Evolutionary conservation across 2,797 vertebrate species (phyloP), one percentile per base, ranked within the genome.

Genomic region (Rhynchonycteris naso): DNA sequence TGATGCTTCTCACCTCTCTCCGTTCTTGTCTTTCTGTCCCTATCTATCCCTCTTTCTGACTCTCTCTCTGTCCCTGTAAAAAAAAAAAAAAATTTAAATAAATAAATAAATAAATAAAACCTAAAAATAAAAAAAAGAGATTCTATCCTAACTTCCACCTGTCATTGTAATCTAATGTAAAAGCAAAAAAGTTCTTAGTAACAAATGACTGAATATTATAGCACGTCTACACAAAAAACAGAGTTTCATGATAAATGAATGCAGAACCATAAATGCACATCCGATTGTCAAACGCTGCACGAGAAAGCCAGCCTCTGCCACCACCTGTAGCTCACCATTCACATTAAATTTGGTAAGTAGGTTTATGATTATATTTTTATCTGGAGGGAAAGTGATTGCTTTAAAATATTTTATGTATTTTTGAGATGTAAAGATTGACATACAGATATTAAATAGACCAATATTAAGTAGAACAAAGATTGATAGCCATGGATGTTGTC

Each of bases 381-480:
- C 84, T 50, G 7, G 56, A 59, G 79, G 52, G 91, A 95, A 56
- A 68, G 58, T 93, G 84, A 93, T 96, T 90, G 74, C 76, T 97
- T 83, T 28, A 66, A 90, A 68, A 76, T 84, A 80, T 47, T 94
- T 90, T 68, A 88, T 86, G 68, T 54, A 61, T 91, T 85, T 90
- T 43, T 69, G 72, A 94, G 90, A 58, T 28, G 50, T 90, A 85
- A 80, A 95, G 90, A 94, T 61, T 91, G 90, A 88, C 84, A 71
- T 47, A 58, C 66, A 33, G 91, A 69, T 58, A 93, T 91, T 81
- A 92, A 91, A 68, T 47, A 91, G 72, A 76, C 91, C 59, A 35
- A 8, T 58, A 38, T 35, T 63, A n/a, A 87, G 69, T 30, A 58
- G 93, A 76, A 63, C 22, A 15, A 65, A 95, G 93, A 95, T 65